Percentiles rank a stretch among this genome's conserved stretches.
Conservation (phyloP, 2,888 invertebrate genomes). For the Agrypnus murinus region DNA sequence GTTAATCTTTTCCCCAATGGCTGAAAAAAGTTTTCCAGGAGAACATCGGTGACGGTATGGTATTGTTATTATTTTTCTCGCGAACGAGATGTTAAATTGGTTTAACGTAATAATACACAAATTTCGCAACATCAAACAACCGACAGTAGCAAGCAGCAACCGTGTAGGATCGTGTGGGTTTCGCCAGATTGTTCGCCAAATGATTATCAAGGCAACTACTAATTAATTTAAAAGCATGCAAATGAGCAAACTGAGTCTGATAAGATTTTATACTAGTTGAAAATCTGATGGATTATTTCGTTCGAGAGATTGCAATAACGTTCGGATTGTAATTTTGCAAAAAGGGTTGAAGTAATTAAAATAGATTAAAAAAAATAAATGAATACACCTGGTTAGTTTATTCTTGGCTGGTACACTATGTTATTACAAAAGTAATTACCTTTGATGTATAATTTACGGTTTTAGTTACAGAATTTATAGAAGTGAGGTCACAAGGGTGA, state of each 20-base stretch:
- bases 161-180: constrained; percentile 27
- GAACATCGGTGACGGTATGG: too few species aligned
- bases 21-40: constrained; percentile 12
- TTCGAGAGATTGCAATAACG: background rate
- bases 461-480: too few species aligned
- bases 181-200: constrained; percentile 26
- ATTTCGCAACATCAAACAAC: constrained; percentile 19
- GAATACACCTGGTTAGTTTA: too few species aligned
- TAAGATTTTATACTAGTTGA: background rate
- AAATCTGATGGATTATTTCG: background rate
- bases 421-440: too few species aligned
- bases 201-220: constrained; percentile 31
- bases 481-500: too few species aligned
- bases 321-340: too few species aligned
- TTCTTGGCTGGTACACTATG: too few species aligned
- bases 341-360: too few species aligned
- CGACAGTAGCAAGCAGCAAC: too few species aligned
- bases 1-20: constrained; percentile 14
- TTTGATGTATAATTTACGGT: too few species aligned
- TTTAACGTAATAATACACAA: constrained; percentile 19
- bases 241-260: constrained; percentile 17
- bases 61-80: constrained; percentile 6
- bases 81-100: constrained; percentile 4
- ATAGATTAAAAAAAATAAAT: too few species aligned
- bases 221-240: constrained; percentile 42